These are phyloP conservation scores for Azemiops feae DNA, from an alignment of 2,113 vertebrate genomes.

Conservation along the genomic window DNA sequence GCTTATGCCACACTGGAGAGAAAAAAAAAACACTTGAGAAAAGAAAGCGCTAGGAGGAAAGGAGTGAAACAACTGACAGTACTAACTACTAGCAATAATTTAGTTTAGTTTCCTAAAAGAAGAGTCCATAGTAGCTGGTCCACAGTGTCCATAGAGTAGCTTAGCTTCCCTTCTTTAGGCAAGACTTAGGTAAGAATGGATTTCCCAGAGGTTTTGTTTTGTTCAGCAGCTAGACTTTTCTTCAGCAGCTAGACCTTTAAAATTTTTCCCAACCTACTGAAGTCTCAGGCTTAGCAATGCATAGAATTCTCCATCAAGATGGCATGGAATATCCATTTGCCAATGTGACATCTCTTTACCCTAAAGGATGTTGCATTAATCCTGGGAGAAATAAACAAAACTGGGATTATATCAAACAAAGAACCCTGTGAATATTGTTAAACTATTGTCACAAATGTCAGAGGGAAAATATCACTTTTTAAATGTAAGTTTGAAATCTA, in stretches of 20 bases:
- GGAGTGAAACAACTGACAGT: neutral
- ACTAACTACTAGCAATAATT: neutral
- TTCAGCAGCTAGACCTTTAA: neutral
- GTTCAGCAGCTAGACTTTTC: neutral
- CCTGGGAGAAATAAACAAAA: neutral
- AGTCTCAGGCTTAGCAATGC: neutral
- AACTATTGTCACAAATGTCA: neutral
- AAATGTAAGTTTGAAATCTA: neutral
- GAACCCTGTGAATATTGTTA: neutral
- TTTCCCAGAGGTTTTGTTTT: neutral
- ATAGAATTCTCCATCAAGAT: neutral
- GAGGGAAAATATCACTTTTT: neutral
- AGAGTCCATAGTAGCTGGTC: neutral
- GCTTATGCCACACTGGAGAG: neutral
- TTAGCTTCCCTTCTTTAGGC: neutral
- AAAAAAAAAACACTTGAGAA: neutral
- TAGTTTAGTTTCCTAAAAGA: neutral
- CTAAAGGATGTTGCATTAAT: neutral
- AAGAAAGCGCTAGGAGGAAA: neutral
- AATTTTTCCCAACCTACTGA: neutral
- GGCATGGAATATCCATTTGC: neutral
- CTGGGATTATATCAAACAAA: neutral
- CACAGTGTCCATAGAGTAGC: neutral
- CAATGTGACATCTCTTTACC: neutral
- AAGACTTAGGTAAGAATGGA: neutral